Base-by-base conservation (phyloP, 2,888 invertebrate genomes). In the Hirtodrosophila trivittata region DNA sequence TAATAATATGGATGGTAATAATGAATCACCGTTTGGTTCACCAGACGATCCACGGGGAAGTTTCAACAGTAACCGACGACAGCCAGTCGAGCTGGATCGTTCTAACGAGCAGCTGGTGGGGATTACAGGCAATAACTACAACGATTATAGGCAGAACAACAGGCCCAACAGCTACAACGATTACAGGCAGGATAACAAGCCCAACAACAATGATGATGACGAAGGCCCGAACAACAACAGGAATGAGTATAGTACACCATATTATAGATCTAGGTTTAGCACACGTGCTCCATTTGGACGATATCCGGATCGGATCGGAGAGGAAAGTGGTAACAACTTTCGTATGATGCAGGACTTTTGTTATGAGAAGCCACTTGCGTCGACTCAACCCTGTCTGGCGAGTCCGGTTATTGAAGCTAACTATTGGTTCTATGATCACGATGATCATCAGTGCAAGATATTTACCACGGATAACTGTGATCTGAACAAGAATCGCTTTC, bases 381-480 rank as follows among this genome's bases (percentile, higher is more conserved):
- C 76, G 0, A 57, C 62, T 0, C 12, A 39, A 0, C 76, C 63
- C 0, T 89, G 89, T 26, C 35, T 73, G 16, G 77, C 66, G 2
- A 69, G 62, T 39, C 80, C 73, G 1, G 60, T 80, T 0, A 42
- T 74, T 1, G 30, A 75, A 0, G 59, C 76, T 2, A 89, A 89
- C 25, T 89, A 60, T 55, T 89, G 89, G 89, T 89, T 87, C 56
- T 89, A 86, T 50, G 89, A 89, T 55, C 81, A 86, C 12, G 83
- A 78, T 0, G 82, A 86, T 59, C 71, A 67, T 12, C 64, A 85
- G 30, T 89, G 89, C 9, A 87, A 87, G 68, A 56, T 89, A 26
- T 89, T 89, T 18, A 89, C 89, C 8, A 70, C 89, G 8, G 87
- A 89, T 51, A 77, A 77, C 41, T 89, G 89, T 26, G 89, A 89